A percentile compares a stretch with the other conserved stretches of the same genome.
Conservation (phyloP, 2,797 vertebrate genomes). For the Chiloscyllium punctatum region DNA sequence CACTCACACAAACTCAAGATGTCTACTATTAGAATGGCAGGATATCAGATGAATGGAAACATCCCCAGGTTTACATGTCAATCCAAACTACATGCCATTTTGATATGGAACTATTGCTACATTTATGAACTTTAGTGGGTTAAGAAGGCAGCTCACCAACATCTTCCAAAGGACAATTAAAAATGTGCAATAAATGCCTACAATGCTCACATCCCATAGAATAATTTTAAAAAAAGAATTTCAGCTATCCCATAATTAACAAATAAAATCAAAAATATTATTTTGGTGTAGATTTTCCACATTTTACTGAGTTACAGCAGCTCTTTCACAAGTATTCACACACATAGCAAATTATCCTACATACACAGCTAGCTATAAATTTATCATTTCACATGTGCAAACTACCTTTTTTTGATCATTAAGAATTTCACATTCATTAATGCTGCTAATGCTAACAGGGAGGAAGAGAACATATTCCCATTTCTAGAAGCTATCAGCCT, state of each 20-base stretch:
- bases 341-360: neutral
- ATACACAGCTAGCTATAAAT: neutral
- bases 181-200: neutral
- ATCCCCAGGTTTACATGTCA: too few species aligned
- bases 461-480: neutral
- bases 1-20: too few species aligned
- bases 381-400: neutral
- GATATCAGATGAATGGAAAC: too few species aligned
- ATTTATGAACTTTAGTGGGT: neutral
- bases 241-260: neutral
- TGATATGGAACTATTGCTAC: too few species aligned
- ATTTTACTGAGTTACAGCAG: neutral
- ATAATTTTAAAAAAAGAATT: neutral
- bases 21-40: too few species aligned
- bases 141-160: neutral
- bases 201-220: neutral
- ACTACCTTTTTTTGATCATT: neutral
- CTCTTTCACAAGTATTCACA: neutral
- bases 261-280: neutral
- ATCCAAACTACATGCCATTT: too few species aligned
- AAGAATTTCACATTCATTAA: neutral
- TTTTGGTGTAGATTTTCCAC: neutral
- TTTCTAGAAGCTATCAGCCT: neutral
- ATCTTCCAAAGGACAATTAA: neutral
- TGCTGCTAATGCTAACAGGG: neutral